phyloP scores from a whole-genome alignment of 2,113 vertebrate species.

The Colaptes auratus region DNA sequence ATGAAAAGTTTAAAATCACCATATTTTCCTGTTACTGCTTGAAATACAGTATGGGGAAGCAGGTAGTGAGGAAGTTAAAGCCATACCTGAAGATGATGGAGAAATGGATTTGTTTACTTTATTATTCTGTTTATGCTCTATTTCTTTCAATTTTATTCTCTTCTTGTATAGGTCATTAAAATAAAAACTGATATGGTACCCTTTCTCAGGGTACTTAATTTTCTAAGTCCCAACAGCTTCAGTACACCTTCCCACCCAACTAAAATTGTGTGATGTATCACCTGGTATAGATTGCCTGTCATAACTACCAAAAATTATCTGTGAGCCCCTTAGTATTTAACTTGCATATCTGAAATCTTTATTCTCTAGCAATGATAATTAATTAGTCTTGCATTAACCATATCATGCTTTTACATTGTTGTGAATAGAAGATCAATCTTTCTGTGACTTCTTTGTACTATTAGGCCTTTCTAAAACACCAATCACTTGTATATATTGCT shows the following conservation, averaged over 20 bases:
- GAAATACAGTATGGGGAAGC: neutral
- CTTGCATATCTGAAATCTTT: neutral
- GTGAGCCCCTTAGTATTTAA: neutral
- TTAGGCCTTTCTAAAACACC: neutral
- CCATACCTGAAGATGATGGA: neutral
- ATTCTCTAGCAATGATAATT: neutral
- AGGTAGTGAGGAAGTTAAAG: neutral
- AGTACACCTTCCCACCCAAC: neutral
- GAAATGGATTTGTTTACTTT: neutral
- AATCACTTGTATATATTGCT: neutral
- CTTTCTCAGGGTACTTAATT: neutral
- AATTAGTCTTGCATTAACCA: neutral
- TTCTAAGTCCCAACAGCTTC: neutral
- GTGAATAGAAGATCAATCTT: neutral
- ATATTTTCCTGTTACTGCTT: neutral
- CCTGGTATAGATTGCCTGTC: neutral
- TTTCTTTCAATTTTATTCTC: neutral
- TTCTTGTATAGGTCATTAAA: neutral
- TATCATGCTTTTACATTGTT: neutral
- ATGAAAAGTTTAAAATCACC: neutral
- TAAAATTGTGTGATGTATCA: neutral
- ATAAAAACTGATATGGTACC: rapidly evolving
- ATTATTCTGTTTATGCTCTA: neutral
- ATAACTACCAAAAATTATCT: neutral
- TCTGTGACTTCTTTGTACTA: neutral